A percentile compares a stretch with the other conserved stretches of the same genome.
Conservation (phyloP, 1,140 invertebrate species). For the Asbolus verrucosus region DNA sequence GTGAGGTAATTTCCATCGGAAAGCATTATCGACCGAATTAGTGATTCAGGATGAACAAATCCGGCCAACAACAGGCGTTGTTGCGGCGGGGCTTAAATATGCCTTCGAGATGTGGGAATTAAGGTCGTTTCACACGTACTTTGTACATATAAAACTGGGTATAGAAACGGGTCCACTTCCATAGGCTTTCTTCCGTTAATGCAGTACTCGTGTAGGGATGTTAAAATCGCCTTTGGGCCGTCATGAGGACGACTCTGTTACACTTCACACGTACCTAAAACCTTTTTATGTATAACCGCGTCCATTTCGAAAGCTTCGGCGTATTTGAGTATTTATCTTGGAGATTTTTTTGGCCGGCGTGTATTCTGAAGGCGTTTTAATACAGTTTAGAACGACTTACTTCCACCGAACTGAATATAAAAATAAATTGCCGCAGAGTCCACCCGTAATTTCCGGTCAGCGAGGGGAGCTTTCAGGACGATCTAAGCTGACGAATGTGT, state of each 20-base stretch:
- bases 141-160: conserved; percentile 44
- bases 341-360: conserved; percentile 17
- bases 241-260: conserved; percentile 52
- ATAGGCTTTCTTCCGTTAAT: conserved; percentile 60
- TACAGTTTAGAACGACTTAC: conserved; percentile 25
- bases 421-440: conserved; percentile 4
- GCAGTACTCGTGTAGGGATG: conserved; percentile 61
- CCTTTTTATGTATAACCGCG: conserved; percentile 42
- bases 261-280: conserved; percentile 55
- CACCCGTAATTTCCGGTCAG: not conserved
- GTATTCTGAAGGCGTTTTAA: conserved; percentile 24
- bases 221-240: conserved; percentile 61
- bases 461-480: not conserved
- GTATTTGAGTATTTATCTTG: conserved; percentile 24
- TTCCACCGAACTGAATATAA: conserved; percentile 5
- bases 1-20: no score
- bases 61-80: no score
- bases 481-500: not conserved
- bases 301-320: conserved; percentile 32
- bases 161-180: conserved; percentile 48
- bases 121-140: conserved; percentile 47
- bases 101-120: conserved; percentile 40
- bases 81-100: conserved; percentile 13
- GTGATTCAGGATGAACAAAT: no score
- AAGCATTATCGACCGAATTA: no score